Conservation (phyloP, 2,888 invertebrate genomes). For the Oxycera nigricornis region DNA sequence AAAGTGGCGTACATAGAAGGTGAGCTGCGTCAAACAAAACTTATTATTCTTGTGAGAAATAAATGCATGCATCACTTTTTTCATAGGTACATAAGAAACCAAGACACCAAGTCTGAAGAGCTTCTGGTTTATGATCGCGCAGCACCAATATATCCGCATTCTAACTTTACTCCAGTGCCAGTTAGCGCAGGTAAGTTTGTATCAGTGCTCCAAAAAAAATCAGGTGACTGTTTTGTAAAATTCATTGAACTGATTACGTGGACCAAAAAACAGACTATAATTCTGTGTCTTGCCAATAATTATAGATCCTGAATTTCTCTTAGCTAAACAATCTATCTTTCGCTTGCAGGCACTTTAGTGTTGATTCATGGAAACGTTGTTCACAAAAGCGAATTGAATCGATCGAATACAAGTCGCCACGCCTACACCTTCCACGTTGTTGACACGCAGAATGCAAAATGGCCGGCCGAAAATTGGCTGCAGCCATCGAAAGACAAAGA, state of each 20-base stretch:
- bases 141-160: conserved; percentile 73
- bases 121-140: conserved; percentile 74
- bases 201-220: no score
- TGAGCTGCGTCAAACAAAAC: conserved; percentile 44
- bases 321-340: conserved; percentile 35
- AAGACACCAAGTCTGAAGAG: conserved; percentile 68
- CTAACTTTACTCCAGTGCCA: conserved; percentile 78
- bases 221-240: no score
- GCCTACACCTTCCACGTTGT: conserved; percentile 96
- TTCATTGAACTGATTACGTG: no score
- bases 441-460: conserved; percentile 78
- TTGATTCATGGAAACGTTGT: conserved; percentile 92
- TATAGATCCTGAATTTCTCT: no score
- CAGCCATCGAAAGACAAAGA: conserved; percentile 74
- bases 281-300: no score
- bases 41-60: background rate
- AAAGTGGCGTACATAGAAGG: conserved; percentile 77
- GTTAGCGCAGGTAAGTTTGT: conserved; percentile 79
- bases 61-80: background rate
- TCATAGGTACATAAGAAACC: conserved; percentile 69
- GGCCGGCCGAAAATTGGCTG: conserved; percentile 85
- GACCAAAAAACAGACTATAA: no score
- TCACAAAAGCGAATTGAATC: conserved; percentile 89
- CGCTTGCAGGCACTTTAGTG: conserved; percentile 81
- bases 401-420: conserved; percentile 81